Conservation (phyloP, 2,888 invertebrate species). For the Pasiphila rectangulata region DNA sequence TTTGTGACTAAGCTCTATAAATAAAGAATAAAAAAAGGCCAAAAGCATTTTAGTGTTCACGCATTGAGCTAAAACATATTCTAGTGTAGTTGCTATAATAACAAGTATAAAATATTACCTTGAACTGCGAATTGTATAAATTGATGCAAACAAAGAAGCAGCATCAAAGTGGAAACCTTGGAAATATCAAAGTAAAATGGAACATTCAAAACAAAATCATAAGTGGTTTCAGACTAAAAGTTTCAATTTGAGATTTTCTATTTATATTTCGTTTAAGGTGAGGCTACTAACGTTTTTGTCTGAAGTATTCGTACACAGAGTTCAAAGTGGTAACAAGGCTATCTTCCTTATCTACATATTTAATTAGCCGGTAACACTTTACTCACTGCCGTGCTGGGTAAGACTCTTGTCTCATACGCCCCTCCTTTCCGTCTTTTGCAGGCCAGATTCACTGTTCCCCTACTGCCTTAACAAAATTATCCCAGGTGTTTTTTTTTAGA, state of each 20-base stretch:
- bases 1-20: too few relatives aligned
- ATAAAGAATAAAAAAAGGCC: background rate
- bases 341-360: too few relatives aligned
- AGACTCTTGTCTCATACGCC: too few relatives aligned
- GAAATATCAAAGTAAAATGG: constrained; percentile 1
- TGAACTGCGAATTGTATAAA: constrained; percentile 2
- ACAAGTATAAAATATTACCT: background rate
- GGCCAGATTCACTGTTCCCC: too few relatives aligned
- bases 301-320: too few relatives aligned
- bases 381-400: too few relatives aligned
- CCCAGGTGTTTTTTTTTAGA: too few relatives aligned
- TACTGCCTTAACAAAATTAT: too few relatives aligned
- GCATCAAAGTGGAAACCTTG: constrained; percentile 1
- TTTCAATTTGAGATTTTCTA: constrained; percentile 10
- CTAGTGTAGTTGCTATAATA: too few relatives aligned
- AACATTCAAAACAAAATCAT: constrained; percentile 9
- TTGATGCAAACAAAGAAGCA: background rate
- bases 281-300: background rate
- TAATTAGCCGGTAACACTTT: too few relatives aligned
- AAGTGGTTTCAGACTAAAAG: constrained; percentile 5
- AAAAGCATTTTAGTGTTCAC: background rate
- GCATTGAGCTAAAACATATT: background rate
- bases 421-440: too few relatives aligned
- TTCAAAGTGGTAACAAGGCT: too few relatives aligned
- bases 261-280: background rate